These are phyloP conservation scores for Cichladusa arquata DNA, from an alignment of 2,113 vertebrate genomes.

Conservation along the genomic window DNA sequence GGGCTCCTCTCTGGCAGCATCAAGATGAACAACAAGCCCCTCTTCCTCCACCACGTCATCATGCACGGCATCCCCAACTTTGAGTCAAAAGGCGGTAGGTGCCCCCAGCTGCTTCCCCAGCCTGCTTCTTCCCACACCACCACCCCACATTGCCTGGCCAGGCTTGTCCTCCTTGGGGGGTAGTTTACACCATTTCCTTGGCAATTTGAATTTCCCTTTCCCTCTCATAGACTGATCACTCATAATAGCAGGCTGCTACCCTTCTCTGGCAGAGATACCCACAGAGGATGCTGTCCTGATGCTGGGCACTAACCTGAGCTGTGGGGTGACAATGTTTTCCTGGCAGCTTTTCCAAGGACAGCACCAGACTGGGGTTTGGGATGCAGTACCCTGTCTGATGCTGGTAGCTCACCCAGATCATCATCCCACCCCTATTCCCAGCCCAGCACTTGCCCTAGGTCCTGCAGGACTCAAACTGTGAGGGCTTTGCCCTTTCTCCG, in stretches of 20 bases:
- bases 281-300: fast-evolving
- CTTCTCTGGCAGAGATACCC: not conserved
- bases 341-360: not conserved
- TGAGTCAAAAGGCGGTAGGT: slow-evolving; percentile 91
- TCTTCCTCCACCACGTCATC: slow-evolving; percentile 97
- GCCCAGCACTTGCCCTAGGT: not conserved
- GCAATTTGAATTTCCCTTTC: not conserved
- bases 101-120: not conserved
- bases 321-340: not conserved
- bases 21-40: slow-evolving; percentile 98
- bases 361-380: not conserved
- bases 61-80: slow-evolving; percentile 98
- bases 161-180: not conserved
- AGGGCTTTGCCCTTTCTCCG: not conserved
- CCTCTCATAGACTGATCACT: not conserved
- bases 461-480: not conserved
- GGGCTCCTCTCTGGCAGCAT: slow-evolving; percentile 93
- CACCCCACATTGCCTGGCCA: not conserved
- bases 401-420: not conserved
- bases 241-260: not conserved
- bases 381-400: fast-evolving
- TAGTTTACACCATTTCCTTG: not conserved
- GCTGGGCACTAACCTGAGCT: not conserved
- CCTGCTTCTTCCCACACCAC: too few relatives aligned
- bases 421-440: not conserved